Evolutionary conservation across 2,113 vertebrate genomes (phyloP), one percentile per base, ranked within the genome.

Genomic region (Larimichthys crocea): DNA sequence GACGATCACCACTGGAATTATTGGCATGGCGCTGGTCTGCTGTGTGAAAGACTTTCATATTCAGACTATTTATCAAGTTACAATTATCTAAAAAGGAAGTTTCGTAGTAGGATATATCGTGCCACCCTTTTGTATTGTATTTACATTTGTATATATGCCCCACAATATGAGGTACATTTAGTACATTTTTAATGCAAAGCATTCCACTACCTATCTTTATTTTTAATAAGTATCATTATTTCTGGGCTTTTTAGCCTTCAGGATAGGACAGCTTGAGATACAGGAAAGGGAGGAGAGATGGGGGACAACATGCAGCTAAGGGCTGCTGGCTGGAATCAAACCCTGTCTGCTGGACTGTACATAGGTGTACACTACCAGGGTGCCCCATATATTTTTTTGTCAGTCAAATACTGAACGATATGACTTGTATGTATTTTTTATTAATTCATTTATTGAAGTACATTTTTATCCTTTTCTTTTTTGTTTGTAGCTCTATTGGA

Each of bases 1-100:
- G 56, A 80, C 22, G 1, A 76, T 67, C 63, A 53, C 63, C 15
- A 61, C 31, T 61, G 29, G 56, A 63, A 56, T 52, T 60, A 71
- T 44, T 53, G 59, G 31, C 59, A 57, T 44, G 74, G 42, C 16
- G 8, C 20, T 31, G 42, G 26, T 20, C 15, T 68, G 29, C 7
- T 26, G 26, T 59, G 15, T 22, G 44, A 22, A 40, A 44, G 42
- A 24, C 5, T 46, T 35, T 15, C 9, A 56, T 24, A 29, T 66
- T 29, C 67, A 20, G 20, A 19, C 56, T 2, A 49, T 46, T 49
- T 1, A n/a, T 72, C 22, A 50, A 10, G 8, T 22, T 62, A n/a
- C 20, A 69, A 16, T 1, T 42, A 16, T 44, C 44, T 44, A 17
- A n/a, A 71, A 57, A 26, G 9, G 29, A n/a, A 22, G 19, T 19